phyloP scores from a whole-genome alignment of 2,888 invertebrate genomes.

The Apamea monoglypha region DNA sequence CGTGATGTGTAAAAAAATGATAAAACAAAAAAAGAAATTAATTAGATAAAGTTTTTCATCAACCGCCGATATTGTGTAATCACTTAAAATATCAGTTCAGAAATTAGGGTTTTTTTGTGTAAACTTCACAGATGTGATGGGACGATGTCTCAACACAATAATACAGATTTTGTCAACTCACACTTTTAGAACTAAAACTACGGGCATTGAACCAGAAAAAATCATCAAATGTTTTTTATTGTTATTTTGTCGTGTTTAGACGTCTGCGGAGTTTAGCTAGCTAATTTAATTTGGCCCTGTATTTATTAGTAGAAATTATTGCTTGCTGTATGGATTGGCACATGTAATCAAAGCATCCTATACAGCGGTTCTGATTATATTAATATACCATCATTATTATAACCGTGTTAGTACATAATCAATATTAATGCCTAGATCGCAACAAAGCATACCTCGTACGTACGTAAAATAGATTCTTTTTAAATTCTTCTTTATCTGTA shows the following conservation, averaged over 20 bases:
- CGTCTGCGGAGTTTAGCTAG: no score
- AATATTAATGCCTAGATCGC: slow-evolving; percentile 26
- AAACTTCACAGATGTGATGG: neutral
- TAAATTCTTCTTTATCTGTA: neutral
- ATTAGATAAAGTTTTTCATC: neutral
- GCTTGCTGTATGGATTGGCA: neutral
- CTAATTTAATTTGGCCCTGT: neutral
- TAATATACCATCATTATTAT: neutral
- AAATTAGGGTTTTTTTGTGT: neutral
- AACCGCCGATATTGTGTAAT: neutral
- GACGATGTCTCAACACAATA: no score
- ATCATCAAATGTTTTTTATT: neutral
- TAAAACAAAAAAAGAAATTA: neutral
- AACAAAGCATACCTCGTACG: slow-evolving; percentile 62
- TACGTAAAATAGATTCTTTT: slow-evolving; percentile 19
- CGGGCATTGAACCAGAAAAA: neutral
- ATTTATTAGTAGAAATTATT: neutral
- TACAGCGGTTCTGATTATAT: neutral
- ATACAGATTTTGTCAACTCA: neutral
- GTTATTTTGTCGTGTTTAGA: neutral
- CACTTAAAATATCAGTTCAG: neutral
- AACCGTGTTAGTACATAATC: slow-evolving; percentile 9
- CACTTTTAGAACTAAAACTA: neutral
- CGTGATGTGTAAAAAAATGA: neutral
- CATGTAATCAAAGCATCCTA: neutral